phyloP scores from a whole-genome alignment of 2,113 vertebrate genomes.

The Uria aalge region DNA sequence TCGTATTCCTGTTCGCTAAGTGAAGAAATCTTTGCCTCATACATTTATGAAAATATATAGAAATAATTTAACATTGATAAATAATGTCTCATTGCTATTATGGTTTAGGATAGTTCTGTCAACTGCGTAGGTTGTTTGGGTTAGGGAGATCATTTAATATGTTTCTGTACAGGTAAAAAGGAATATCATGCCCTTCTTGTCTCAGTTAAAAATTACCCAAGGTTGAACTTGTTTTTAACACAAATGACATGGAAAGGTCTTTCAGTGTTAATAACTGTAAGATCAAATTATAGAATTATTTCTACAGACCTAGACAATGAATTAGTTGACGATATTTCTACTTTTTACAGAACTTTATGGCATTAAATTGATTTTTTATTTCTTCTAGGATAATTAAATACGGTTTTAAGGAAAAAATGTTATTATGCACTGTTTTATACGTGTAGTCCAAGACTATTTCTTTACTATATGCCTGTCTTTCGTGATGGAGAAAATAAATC shows the following conservation, averaged over 20 bases:
- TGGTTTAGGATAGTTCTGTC: not conserved
- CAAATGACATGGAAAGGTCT: not conserved
- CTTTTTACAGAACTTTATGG: not conserved
- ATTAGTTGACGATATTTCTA: not conserved
- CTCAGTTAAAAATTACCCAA: not conserved
- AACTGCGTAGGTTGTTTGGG: not conserved
- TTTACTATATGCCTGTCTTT: not conserved
- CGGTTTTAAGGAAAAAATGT: not conserved
- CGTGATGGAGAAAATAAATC: not conserved
- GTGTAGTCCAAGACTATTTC: not conserved
- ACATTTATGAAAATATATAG: not conserved
- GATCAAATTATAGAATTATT: not conserved
- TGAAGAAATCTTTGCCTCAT: not conserved
- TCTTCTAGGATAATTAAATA: not conserved
- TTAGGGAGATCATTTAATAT: not conserved
- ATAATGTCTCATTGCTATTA: not conserved
- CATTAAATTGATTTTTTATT: not conserved
- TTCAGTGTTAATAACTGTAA: not conserved
- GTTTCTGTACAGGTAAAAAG: not conserved
- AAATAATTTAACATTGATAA: not conserved
- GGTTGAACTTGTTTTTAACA: not conserved
- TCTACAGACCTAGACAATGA: not conserved
- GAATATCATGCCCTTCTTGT: not conserved
- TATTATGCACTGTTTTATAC: not conserved
- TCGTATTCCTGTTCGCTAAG: not conserved